Conservation (phyloP, 2,888 invertebrate species). For the Halocaridina rubra region DNA sequence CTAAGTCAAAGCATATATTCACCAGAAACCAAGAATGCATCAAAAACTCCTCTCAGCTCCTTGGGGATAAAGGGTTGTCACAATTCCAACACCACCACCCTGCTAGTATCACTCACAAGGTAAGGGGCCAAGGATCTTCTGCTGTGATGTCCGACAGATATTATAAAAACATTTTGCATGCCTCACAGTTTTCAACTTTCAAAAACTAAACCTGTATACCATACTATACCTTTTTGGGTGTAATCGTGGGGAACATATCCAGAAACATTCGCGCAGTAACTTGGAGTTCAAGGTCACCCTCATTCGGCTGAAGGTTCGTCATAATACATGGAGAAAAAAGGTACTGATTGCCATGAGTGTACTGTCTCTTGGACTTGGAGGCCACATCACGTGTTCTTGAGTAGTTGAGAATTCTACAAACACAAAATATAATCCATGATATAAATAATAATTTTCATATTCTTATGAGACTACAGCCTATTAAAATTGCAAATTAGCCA, state of each 20-base stretch:
- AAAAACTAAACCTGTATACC: not conserved
- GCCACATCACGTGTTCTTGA: conserved; percentile 87
- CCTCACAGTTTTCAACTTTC: no score
- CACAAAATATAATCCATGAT: not conserved
- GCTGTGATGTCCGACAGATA: no score
- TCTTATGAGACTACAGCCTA: not conserved
- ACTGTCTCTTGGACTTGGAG: conserved; percentile 85
- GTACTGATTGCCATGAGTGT: conserved; percentile 83
- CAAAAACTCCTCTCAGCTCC: no score
- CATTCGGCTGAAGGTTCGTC: conserved; percentile 81
- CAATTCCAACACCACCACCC: no score
- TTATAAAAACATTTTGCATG: no score
- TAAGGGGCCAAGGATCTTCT: no score
- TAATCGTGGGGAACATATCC: conserved; percentile 96
- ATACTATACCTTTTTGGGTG: conserved; percentile 42
- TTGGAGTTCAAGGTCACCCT: conserved; percentile 89
- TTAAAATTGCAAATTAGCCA: not conserved
- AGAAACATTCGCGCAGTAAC: conserved; percentile 96
- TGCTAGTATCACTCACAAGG: no score
- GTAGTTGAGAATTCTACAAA: conserved; percentile 78
- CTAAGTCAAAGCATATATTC: no score
- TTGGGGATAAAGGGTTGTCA: no score
- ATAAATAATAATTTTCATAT: not conserved
- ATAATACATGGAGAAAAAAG: conserved; percentile 89
- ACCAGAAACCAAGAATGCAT: no score